Base-by-base conservation (phyloP, 1,140 invertebrate species). In the Acarapis woodi region DNA sequence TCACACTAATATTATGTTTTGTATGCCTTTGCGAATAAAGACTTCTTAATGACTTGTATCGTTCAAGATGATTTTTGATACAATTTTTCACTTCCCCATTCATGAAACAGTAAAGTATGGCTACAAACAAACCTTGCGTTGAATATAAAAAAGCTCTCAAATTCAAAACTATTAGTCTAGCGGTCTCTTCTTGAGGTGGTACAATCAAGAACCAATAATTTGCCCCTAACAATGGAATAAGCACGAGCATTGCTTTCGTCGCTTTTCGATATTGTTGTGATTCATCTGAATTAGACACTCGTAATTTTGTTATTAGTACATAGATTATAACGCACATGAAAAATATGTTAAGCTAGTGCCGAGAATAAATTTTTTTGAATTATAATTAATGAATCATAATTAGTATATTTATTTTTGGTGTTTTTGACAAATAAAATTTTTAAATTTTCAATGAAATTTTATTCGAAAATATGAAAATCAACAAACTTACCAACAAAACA, bases 61-160 rank as follows among this genome's bases (percentile, higher is more conserved):
- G n/a, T n/a, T n/a, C n/a, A n/a, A n/a, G n/a, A n/a, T n/a, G n/a
- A n/a, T n/a, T n/a, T n/a, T n/a, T n/a, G n/a, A n/a, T n/a, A n/a
- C n/a, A n/a, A n/a, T n/a, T n/a, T n/a, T n/a, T n/a, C n/a, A 80
- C 77, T 66, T 87, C 79, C 35, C 70, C 71, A 47, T 85, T 85
- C 22, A 76, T 54, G 47, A 83, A 82, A 50, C 78, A 87, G 52
- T 83, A 85, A 15, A 83, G 56, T 2, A 71, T 62, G 1, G 74
- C 69, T 20, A 83, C 69, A 48, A 80, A 73, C 41, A 80, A 32
- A 28, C 45, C 45, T 29, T 58, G 55, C 16, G 52, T 53, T 4
- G 54, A 56, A 20, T 53, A 32, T 8, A 47, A 34, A 9, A 35
- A 26, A 6, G 45, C 44, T 31, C 44, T 41, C 3, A 42, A 5